These are phyloP conservation scores for Glaucopsyche alexis DNA, from an alignment of 2,888 invertebrate species.

Conservation along the genomic window DNA sequence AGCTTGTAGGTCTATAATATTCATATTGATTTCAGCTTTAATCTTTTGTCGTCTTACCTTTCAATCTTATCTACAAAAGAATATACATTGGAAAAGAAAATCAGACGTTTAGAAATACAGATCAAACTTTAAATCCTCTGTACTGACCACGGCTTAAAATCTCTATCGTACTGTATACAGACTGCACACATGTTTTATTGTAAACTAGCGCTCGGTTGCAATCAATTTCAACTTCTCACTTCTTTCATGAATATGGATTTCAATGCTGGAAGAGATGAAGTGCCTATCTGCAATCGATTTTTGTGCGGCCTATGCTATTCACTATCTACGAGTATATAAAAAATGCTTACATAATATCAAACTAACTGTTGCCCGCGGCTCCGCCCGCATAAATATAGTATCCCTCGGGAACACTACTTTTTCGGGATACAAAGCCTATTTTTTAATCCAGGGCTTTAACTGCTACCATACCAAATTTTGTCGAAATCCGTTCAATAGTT, in stretches of 20 bases:
- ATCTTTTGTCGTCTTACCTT: no score
- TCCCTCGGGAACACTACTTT: no score
- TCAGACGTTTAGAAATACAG: constrained; percentile 3
- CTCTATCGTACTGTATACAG: not conserved
- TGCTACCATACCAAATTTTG: no score
- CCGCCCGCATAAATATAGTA: no score
- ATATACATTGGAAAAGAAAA: not conserved
- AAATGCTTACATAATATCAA: no score
- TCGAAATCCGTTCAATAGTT: no score
- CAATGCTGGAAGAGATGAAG: not conserved
- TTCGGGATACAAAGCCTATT: no score
- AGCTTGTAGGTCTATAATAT: no score
- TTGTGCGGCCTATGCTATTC: not conserved
- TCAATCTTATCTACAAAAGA: not conserved
- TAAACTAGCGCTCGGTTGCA: constrained; percentile 31
- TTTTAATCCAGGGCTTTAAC: no score
- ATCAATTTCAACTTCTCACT: constrained; percentile 16
- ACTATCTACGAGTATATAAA: no score
- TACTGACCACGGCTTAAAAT: constrained; percentile 18
- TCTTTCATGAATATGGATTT: constrained; percentile 17
- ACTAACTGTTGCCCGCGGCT: no score
- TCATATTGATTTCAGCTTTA: no score
- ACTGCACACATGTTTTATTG: not conserved
- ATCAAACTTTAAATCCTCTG: not conserved
- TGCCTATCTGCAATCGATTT: not conserved